Evolutionary conservation across 2,888 invertebrate genomes (phyloP).

Genomic region (Caenorhabditis sp.): DNA sequence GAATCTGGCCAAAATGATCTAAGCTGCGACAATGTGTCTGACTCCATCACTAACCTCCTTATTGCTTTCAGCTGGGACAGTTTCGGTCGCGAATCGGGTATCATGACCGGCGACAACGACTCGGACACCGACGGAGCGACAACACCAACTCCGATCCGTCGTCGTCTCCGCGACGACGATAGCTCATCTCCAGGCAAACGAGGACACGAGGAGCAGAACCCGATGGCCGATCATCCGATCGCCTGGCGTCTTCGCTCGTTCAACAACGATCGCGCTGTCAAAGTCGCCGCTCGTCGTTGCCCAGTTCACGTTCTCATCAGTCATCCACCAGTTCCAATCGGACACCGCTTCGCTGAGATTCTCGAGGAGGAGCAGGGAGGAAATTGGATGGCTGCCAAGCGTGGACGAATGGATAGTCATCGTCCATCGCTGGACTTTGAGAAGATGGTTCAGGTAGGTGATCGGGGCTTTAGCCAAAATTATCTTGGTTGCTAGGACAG

Average conservation of each 20-base stretch:
- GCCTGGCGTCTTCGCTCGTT: slow-evolving; percentile 63
- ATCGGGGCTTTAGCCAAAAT: too few relatives aligned
- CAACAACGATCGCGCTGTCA: slow-evolving; percentile 60
- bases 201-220: slow-evolving; percentile 43
- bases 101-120: slow-evolving; percentile 71
- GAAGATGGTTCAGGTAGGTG: slow-evolving; percentile 70
- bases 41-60: background rate
- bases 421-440: slow-evolving; percentile 72
- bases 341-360: slow-evolving; percentile 43
- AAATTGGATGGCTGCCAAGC: slow-evolving; percentile 53
- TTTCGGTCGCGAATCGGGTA: slow-evolving; percentile 70
- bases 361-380: slow-evolving; percentile 37
- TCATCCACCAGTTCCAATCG: slow-evolving; percentile 44
- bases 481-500: too few relatives aligned
- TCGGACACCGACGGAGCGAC: slow-evolving; percentile 57
- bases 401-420: slow-evolving; percentile 63
- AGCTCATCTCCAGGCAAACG: slow-evolving; percentile 53
- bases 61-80: slow-evolving; percentile 73
- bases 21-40: too few relatives aligned
- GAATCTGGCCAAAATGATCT: too few relatives aligned
- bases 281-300: slow-evolving; percentile 60
- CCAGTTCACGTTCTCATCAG: slow-evolving; percentile 63
- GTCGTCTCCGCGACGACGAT: slow-evolving; percentile 47
- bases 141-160: slow-evolving; percentile 59
- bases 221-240: slow-evolving; percentile 64